phyloP scores from a whole-genome alignment of 2,797 vertebrate species.

The Rousettus madagascariensis region DNA sequence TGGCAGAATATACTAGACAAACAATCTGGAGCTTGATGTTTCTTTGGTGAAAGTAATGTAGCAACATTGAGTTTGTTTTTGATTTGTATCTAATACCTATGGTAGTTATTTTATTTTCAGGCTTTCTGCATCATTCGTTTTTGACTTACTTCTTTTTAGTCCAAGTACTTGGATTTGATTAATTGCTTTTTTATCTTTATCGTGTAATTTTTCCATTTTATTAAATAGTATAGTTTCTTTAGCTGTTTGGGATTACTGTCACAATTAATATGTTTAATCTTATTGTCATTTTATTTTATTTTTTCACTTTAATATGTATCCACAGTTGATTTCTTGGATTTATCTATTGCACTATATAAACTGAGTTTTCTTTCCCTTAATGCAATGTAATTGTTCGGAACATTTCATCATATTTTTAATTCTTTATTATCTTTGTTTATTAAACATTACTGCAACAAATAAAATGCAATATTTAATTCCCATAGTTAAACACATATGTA shows the following conservation, averaged over 20 bases:
- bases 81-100: background rate
- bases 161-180: background rate
- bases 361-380: background rate
- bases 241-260: background rate
- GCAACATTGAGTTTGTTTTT: background rate
- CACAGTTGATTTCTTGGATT: background rate
- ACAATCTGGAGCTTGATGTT: background rate
- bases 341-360: background rate
- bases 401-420: background rate
- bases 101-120: background rate
- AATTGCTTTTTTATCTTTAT: background rate
- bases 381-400: background rate
- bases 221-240: background rate
- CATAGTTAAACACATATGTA: background rate
- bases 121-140: background rate
- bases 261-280: background rate
- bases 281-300: background rate
- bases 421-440: background rate
- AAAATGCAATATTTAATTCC: background rate
- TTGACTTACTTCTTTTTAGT: background rate
- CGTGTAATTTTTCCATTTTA: background rate
- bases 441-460: constrained; percentile 2
- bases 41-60: background rate
- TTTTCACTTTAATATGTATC: background rate
- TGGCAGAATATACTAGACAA: background rate